A percentile compares a stretch with the other conserved stretches of the same genome.
Evolutionary conservation across 1,140 invertebrate species (phyloP).

Genomic region (Zaprionus davidi): DNA sequence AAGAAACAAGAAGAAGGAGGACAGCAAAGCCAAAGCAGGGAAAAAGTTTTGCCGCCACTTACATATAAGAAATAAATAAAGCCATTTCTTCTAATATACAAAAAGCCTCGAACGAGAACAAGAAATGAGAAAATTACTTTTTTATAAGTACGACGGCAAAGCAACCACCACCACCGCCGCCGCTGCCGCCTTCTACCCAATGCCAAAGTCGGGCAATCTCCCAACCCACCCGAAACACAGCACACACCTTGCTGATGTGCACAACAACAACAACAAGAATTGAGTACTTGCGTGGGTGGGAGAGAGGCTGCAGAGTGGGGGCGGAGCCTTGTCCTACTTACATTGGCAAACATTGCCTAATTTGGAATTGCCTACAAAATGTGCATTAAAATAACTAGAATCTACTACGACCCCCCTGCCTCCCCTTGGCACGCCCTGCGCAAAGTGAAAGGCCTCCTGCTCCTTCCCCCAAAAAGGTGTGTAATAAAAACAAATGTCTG

Average conservation of each 20-base stretch:
- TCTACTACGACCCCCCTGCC: slow-evolving; percentile 58
- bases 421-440: slow-evolving; percentile 13
- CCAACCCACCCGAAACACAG: slow-evolving; percentile 28
- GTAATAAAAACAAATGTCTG: slow-evolving; percentile 84
- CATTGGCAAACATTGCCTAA: slow-evolving; percentile 82
- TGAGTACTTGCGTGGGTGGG: slow-evolving; percentile 20
- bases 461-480: slow-evolving; percentile 66
- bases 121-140: slow-evolving; percentile 84
- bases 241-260: slow-evolving; percentile 59
- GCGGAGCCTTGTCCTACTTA: slow-evolving; percentile 41
- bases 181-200: neutral
- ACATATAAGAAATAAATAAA: slow-evolving; percentile 84
- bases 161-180: slow-evolving; percentile 39
- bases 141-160: slow-evolving; percentile 69
- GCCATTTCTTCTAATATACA: slow-evolving; percentile 84
- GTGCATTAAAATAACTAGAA: slow-evolving; percentile 84
- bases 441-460: slow-evolving; percentile 26
- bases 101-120: slow-evolving; percentile 73
- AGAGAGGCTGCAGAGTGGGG: slow-evolving; percentile 30
- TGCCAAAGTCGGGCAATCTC: neutral
- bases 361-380: slow-evolving; percentile 84
- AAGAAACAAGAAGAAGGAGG: slow-evolving; percentile 37
- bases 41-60: slow-evolving; percentile 80
- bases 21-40: slow-evolving; percentile 33
- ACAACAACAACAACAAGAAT: slow-evolving; percentile 22